Evolutionary conservation across 1,140 invertebrate species (phyloP).

Genomic region (Lysiphlebus fabarum): DNA sequence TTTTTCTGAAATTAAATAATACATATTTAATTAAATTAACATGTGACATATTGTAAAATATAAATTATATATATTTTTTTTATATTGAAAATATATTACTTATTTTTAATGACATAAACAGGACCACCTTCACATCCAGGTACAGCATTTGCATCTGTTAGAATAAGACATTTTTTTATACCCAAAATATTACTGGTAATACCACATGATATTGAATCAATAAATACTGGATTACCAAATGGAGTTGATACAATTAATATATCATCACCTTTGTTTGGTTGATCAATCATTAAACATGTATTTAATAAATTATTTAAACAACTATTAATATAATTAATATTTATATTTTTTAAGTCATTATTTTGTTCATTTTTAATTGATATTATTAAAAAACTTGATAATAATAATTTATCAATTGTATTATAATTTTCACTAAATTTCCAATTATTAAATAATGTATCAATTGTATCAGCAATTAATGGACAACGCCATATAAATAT

Average conservation of each 20-base stretch:
- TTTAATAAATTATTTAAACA: constrained; percentile 25
- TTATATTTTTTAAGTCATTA: background rate
- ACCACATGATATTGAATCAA: constrained; percentile 58
- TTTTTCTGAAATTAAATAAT: constrained; percentile 3
- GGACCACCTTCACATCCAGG: constrained; percentile 62
- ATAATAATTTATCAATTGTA: constrained; percentile 45
- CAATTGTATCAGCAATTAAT: constrained; percentile 51
- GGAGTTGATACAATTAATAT: constrained; percentile 57
- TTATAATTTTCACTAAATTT: constrained; percentile 48
- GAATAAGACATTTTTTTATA: constrained; percentile 53
- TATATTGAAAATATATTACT: constrained; percentile 25
- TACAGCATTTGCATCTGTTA: constrained; percentile 60
- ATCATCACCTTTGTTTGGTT: constrained; percentile 32
- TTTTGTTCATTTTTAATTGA: too few relatives aligned
- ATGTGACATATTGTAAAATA: too few relatives aligned
- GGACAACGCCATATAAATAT: constrained; percentile 53
- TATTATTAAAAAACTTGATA: constrained; percentile 56
- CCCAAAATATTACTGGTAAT: constrained; percentile 60
- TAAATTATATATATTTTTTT: constrained; percentile 9
- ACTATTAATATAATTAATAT: constrained; percentile 3
- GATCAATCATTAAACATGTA: constrained; percentile 12
- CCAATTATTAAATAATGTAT: constrained; percentile 54
- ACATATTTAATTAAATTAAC: too few relatives aligned
- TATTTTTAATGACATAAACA: constrained; percentile 46
- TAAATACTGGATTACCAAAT: constrained; percentile 58